phyloP scores from a whole-genome alignment of 2,113 vertebrate species.

The Zapus hudsonius region DNA sequence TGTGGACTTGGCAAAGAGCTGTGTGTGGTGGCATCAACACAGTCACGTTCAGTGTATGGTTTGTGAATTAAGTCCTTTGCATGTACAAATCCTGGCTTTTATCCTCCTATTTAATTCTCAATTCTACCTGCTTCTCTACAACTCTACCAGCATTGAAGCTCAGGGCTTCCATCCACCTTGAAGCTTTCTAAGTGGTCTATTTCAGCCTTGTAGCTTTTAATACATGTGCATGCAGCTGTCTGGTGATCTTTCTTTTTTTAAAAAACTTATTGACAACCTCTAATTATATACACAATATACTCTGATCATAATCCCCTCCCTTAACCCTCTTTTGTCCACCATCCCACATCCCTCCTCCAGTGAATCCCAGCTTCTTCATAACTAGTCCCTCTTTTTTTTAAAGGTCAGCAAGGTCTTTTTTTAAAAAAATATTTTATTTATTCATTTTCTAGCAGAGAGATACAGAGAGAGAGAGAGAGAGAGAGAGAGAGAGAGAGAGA shows the following conservation, averaged over 20 bases:
- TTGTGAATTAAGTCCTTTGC: conserved; percentile 14
- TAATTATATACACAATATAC: too few species aligned
- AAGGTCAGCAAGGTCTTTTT: too few species aligned
- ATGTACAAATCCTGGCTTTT: background rate
- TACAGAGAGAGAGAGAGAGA: too few species aligned
- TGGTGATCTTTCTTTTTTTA: background rate
- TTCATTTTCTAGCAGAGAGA: too few species aligned
- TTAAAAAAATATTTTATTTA: too few species aligned
- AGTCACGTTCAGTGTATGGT: background rate
- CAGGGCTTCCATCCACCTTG: background rate
- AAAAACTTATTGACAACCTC: too few species aligned
- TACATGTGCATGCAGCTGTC: background rate
- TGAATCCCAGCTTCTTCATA: too few species aligned
- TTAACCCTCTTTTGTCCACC: too few species aligned
- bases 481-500: too few species aligned
- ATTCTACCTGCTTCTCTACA: background rate
- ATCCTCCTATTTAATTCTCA: background rate
- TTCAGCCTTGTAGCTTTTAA: background rate
- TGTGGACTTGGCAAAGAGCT: background rate
- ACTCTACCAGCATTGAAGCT: background rate
- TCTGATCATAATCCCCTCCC: too few species aligned
- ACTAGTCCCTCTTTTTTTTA: too few species aligned
- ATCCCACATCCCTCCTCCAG: too few species aligned
- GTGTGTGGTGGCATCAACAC: background rate
- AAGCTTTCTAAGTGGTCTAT: background rate